phyloP scores from a whole-genome alignment of 1,140 invertebrate genomes.

The Ostrea edulis region DNA sequence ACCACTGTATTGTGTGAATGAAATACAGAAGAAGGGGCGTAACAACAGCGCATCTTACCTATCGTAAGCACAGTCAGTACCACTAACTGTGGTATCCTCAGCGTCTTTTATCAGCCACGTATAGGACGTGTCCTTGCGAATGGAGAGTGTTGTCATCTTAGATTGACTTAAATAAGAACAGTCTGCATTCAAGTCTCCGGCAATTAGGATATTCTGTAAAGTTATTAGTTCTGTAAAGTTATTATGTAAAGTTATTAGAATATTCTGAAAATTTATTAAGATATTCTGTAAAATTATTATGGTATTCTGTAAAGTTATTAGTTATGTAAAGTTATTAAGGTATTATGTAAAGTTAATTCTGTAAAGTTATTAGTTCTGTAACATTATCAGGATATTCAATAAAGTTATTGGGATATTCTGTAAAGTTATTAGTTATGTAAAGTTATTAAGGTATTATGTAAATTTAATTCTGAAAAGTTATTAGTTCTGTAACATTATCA shows the following conservation, averaged over 20 bases:
- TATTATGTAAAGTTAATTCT: slow-evolving; percentile 35
- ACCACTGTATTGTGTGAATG: too few relatives aligned
- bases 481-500: too few relatives aligned
- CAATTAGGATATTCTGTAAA: slow-evolving; percentile 64
- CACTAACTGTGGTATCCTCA: slow-evolving; percentile 74
- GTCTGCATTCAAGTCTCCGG: slow-evolving; percentile 79
- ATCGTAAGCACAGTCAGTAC: slow-evolving; percentile 78
- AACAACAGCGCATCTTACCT: slow-evolving; percentile 49
- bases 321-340: too few relatives aligned
- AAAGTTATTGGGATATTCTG: slow-evolving; percentile 63
- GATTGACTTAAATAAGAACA: slow-evolving; percentile 73
- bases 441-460: slow-evolving; percentile 67
- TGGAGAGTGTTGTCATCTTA: slow-evolving; percentile 65
- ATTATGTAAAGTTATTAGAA: background rate
- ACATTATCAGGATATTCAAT: slow-evolving; percentile 67
- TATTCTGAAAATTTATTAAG: slow-evolving; percentile 67
- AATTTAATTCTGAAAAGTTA: too few relatives aligned
- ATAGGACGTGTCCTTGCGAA: slow-evolving; percentile 67
- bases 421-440: too few relatives aligned
- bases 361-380: too few relatives aligned
- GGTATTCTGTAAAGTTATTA: slow-evolving; percentile 45
- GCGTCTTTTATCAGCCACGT: slow-evolving; percentile 76
- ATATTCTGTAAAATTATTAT: slow-evolving; percentile 64
- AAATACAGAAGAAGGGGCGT: too few relatives aligned
- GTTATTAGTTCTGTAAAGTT: background rate